Conservation (phyloP, 1,140 invertebrate species). For the Eriosoma lanigerum region DNA sequence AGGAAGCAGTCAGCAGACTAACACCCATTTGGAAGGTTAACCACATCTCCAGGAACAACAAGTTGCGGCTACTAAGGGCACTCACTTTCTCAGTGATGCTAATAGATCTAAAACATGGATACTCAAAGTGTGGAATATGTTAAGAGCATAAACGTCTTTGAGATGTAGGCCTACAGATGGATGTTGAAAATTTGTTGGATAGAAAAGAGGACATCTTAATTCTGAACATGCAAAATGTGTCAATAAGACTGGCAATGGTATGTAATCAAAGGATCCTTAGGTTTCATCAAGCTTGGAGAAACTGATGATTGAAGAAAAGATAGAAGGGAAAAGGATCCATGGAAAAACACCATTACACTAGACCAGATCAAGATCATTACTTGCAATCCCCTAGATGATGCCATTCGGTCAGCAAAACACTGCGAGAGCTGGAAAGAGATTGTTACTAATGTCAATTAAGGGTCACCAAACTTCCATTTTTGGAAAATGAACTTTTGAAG, state of each 20-base stretch:
- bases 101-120: slow-evolving; percentile 34
- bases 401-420: too few relatives aligned
- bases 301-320: background rate
- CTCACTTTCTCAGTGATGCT: slow-evolving; percentile 36
- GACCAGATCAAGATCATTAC: background rate
- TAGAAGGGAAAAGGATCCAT: slow-evolving; percentile 4
- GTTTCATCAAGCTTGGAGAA: background rate
- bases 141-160: too few relatives aligned
- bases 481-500: too few relatives aligned
- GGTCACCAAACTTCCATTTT: too few relatives aligned
- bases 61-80: background rate
- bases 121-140: background rate
- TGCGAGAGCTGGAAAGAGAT: too few relatives aligned
- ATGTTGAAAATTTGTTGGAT: background rate
- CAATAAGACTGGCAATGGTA: background rate
- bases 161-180: background rate
- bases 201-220: background rate
- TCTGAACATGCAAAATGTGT: background rate
- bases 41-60: slow-evolving; percentile 4
- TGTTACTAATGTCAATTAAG: too few relatives aligned
- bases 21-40: slow-evolving; percentile 16
- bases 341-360: background rate
- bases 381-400: too few relatives aligned
- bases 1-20: slow-evolving; percentile 29
- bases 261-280: background rate